Conservation (phyloP, 2,113 vertebrate genomes). For the Heterotilapia buettikoferi region DNA sequence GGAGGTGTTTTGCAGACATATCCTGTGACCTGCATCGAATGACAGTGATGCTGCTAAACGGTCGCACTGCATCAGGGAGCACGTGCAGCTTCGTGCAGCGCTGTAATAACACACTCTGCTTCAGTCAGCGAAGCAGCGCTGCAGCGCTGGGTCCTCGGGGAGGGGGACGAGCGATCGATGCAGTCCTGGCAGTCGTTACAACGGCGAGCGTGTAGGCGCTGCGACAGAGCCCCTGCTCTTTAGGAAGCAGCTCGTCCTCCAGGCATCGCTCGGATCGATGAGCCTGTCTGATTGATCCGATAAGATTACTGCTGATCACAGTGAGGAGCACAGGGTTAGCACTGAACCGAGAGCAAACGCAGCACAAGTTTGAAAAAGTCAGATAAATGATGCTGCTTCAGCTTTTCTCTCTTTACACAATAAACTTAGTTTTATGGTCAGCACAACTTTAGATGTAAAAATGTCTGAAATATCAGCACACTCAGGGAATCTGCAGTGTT, state of each 20-base stretch:
- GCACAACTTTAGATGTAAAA: neutral
- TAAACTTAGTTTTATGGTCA: neutral
- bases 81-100: neutral
- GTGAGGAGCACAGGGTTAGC: neutral
- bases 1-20: neutral
- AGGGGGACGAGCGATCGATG: neutral
- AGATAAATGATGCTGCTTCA: neutral
- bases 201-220: neutral
- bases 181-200: neutral
- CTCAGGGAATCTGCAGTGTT: neutral
- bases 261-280: neutral
- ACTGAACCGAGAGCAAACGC: neutral
- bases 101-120: neutral
- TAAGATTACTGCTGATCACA: neutral
- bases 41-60: neutral
- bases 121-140: neutral
- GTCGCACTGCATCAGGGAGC: neutral
- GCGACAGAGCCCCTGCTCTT: neutral
- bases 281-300: neutral
- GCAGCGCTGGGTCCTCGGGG: neutral
- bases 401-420: neutral
- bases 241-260: neutral
- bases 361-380: neutral
- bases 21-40: neutral
- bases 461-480: neutral